phyloP scores from a whole-genome alignment of 1,140 invertebrate genomes.

The Formica selysi region DNA sequence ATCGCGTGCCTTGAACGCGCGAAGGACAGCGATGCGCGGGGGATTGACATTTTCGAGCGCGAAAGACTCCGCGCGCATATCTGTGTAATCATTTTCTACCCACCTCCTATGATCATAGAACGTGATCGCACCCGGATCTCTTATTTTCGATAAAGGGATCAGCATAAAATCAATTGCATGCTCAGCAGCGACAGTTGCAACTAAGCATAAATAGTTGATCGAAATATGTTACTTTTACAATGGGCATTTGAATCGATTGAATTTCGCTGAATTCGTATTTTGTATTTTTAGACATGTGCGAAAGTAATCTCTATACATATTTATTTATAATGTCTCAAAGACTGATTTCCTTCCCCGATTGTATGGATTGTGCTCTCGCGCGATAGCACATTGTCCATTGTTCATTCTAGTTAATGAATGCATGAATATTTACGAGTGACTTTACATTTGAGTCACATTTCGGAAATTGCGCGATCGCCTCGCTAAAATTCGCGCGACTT shows the following conservation, averaged over 20 bases:
- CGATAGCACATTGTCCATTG: too few relatives aligned
- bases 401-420: slow-evolving; percentile 14
- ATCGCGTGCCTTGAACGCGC: slow-evolving; percentile 39
- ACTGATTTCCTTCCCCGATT: not conserved
- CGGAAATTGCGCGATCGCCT: slow-evolving; percentile 1
- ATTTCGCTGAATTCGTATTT: not conserved
- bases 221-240: not conserved
- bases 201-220: not conserved
- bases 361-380: too few relatives aligned
- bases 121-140: not conserved
- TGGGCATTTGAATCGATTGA: not conserved
- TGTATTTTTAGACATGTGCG: not conserved
- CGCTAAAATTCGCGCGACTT: slow-evolving; percentile 5
- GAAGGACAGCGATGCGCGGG: not conserved
- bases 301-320: not conserved
- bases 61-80: not conserved
- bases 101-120: too few relatives aligned
- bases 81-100: not conserved
- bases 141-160: not conserved
- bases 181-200: too few relatives aligned
- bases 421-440: slow-evolving; percentile 55
- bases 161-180: not conserved
- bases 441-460: slow-evolving; percentile 28
- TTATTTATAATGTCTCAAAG: not conserved
- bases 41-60: slow-evolving; percentile 5